Evolutionary conservation across 2,797 vertebrate species (phyloP).

Genomic region (Rhinophrynus dorsalis): DNA sequence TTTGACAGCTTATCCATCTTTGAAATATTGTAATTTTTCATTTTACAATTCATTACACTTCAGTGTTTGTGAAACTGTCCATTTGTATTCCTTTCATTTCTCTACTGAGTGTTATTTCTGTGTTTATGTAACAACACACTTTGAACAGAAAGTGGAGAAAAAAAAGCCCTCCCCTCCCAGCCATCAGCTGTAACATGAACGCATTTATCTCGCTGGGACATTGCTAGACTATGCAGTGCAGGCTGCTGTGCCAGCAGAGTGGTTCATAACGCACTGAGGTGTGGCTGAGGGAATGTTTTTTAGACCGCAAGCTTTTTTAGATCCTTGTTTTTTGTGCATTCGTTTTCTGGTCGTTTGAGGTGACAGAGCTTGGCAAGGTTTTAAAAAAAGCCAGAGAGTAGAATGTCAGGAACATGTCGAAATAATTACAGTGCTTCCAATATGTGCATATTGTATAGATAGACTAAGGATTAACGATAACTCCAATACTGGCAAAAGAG

Average conservation of each 20-base stretch:
- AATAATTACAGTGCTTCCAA: constrained; percentile 9
- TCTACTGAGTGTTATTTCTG: neutral
- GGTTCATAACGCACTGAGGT: constrained; percentile 18
- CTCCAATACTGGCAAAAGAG: neutral
- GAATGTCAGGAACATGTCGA: constrained; percentile 1
- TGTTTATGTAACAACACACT: neutral
- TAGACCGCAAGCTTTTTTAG: constrained; percentile 32
- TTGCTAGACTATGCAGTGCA: neutral
- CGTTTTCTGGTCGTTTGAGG: constrained; percentile 37
- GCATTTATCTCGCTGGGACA: constrained; percentile 13
- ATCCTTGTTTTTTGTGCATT: constrained; percentile 28
- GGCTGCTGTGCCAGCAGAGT: constrained; percentile 11
- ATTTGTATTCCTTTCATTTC: too few relatives aligned
- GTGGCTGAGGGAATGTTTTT: constrained; percentile 23
- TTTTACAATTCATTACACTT: too few relatives aligned
- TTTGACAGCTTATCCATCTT: too few relatives aligned
- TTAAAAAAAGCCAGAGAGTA: neutral
- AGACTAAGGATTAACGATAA: constrained; percentile 1
- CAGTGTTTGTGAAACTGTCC: too few relatives aligned
- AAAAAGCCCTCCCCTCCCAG: neutral
- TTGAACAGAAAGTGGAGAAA: neutral
- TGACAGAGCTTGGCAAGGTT: constrained; percentile 37
- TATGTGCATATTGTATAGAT: constrained; percentile 19
- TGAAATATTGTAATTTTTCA: too few relatives aligned
- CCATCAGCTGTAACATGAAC: constrained; percentile 12